A percentile compares a stretch with the other conserved stretches of the same genome.
These are phyloP conservation scores for Hylyphantes graminicola DNA, from an alignment of 1,140 invertebrate species.

Conservation along the genomic window DNA sequence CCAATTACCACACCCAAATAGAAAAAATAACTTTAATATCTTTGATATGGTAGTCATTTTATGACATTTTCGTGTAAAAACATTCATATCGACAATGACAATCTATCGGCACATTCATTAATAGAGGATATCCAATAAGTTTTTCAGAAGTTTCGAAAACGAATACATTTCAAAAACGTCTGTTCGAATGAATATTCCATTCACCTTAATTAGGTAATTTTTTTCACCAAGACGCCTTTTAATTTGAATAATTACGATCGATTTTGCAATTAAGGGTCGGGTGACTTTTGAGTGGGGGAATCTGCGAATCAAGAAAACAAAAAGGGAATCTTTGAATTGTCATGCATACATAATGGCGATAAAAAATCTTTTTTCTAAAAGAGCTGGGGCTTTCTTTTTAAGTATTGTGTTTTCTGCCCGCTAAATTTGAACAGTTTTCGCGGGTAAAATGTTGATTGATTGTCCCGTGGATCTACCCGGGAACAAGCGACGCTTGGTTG, in stretches of 20 bases:
- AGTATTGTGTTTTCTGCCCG: slow-evolving; percentile 51
- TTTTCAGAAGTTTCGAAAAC: slow-evolving; percentile 6
- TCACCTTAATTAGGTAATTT: slow-evolving; percentile 54
- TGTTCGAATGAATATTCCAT: slow-evolving; percentile 58
- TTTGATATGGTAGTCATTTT: no score
- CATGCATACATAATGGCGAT: slow-evolving; percentile 34
- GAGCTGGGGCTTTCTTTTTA: slow-evolving; percentile 42
- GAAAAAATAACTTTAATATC: no score
- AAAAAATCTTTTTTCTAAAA: slow-evolving; percentile 27
- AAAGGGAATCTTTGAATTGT: slow-evolving; percentile 39
- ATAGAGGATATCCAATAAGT: no score
- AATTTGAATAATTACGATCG: slow-evolving; percentile 57
- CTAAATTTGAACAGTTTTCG: slow-evolving; percentile 47
- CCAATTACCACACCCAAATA: no score
- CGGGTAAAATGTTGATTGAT: slow-evolving; percentile 52
- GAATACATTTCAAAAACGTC: slow-evolving; percentile 57
- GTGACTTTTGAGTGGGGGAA: not conserved
- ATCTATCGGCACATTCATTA: no score
- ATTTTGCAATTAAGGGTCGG: slow-evolving; percentile 47
- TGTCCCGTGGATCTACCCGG: slow-evolving; percentile 14
- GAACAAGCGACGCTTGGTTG: slow-evolving; percentile 14
- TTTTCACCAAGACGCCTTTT: slow-evolving; percentile 56
- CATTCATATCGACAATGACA: no score
- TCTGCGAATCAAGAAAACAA: slow-evolving; percentile 35
- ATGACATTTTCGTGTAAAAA: no score